Percentiles rank a stretch among this genome's conserved stretches.
phyloP scores from a whole-genome alignment of 1,140 invertebrate species.

The Marisa cornuarietis region DNA sequence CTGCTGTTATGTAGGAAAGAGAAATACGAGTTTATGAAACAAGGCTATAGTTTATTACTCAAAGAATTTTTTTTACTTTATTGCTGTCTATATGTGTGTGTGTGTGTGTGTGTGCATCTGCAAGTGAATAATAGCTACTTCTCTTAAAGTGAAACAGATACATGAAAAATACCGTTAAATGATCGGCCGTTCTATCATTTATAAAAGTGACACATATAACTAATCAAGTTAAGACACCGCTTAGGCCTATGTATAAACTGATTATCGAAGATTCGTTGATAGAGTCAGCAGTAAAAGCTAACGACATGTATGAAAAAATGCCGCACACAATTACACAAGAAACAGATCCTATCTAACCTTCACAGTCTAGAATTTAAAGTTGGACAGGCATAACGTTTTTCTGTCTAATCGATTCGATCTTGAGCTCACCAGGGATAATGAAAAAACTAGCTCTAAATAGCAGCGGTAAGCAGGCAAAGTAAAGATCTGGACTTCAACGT shows the following conservation, averaged over 20 bases:
- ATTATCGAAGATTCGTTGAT: background rate
- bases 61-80: background rate
- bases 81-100: background rate
- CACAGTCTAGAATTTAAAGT: background rate
- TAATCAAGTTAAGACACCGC: background rate
- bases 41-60: background rate
- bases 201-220: background rate
- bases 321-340: background rate
- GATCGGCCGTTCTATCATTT: background rate
- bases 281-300: background rate
- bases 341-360: too few species aligned
- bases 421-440: too few species aligned
- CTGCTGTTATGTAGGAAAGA: background rate
- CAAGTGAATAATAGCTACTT: background rate
- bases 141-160: too few species aligned
- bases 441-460: too few species aligned
- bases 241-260: background rate
- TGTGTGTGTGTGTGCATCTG: background rate
- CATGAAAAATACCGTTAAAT: background rate
- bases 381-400: too few species aligned
- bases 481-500: too few species aligned
- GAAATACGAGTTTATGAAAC: background rate
- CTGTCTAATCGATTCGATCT: too few species aligned
- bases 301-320: background rate
- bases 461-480: too few species aligned